phyloP scores from a whole-genome alignment of 2,797 vertebrate species.

The Crenuchus spilurus region DNA sequence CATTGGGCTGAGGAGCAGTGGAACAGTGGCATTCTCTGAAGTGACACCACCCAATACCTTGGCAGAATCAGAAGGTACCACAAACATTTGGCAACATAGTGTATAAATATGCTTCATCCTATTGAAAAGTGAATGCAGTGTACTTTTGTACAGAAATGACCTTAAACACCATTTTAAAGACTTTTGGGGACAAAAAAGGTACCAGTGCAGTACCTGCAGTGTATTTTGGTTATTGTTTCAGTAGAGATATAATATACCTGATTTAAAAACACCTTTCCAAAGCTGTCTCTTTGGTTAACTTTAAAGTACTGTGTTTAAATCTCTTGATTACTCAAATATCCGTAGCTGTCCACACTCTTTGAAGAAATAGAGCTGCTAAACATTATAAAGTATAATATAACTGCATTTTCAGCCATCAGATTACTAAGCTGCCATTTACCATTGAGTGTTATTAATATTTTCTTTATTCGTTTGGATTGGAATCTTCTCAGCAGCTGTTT shows the following conservation, averaged over 20 bases:
- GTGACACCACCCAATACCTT: no score
- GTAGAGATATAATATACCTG: constrained; percentile 33
- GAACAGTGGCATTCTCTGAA: no score
- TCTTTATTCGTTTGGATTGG: neutral
- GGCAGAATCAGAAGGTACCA: no score
- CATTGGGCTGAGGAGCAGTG: no score
- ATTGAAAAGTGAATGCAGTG: no score
- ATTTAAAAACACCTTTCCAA: constrained; percentile 11
- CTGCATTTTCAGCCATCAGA: neutral
- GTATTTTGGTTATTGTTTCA: constrained; percentile 26
- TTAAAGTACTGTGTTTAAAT: constrained; percentile 6
- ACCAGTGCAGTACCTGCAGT: no score
- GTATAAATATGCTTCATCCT: no score
- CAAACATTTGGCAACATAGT: no score
- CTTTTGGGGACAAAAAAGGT: no score
- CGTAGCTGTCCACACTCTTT: constrained; percentile 1
- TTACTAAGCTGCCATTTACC: constrained; percentile 3
- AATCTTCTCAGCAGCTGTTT: constrained; percentile 16
- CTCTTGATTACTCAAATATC: neutral
- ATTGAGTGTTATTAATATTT: neutral
- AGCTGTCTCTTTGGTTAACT: constrained; percentile 60
- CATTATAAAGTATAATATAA: neutral
- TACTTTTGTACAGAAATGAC: no score
- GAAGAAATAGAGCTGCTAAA: neutral
- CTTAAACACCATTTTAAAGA: no score